These are phyloP conservation scores for Chrysotoxum bicinctum DNA, from an alignment of 2,888 invertebrate genomes.

Conservation along the genomic window DNA sequence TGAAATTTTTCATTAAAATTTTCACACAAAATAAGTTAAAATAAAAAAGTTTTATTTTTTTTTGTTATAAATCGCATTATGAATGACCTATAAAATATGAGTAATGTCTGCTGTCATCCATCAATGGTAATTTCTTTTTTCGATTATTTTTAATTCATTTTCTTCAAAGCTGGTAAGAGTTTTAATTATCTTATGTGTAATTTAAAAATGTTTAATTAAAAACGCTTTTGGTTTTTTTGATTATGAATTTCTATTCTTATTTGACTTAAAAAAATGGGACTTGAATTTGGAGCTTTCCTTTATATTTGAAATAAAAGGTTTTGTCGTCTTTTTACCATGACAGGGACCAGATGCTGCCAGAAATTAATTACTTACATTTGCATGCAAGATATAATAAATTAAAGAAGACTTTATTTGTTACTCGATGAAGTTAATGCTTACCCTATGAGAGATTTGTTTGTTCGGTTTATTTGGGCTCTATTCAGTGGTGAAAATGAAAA, in stretches of 20 bases:
- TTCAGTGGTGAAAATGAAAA: not conserved
- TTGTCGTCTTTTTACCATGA: constrained; percentile 31
- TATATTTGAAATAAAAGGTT: constrained; percentile 28
- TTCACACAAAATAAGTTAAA: constrained; percentile 56
- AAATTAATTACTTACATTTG: constrained; percentile 63
- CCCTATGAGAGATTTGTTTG: not conserved
- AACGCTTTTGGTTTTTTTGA: constrained; percentile 13
- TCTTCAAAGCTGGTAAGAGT: not conserved
- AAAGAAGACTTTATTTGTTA: not conserved
- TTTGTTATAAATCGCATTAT: constrained; percentile 14
- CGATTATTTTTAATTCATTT: not conserved
- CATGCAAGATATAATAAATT: constrained; percentile 12
- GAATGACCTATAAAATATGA: constrained; percentile 37
- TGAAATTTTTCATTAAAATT: constrained; percentile 69
- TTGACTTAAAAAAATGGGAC: not conserved
- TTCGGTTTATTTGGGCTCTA: not conserved
- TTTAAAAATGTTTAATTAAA: constrained; percentile 36
- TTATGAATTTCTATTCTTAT: not conserved
- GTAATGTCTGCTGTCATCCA: constrained; percentile 24
- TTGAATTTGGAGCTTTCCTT: not conserved
- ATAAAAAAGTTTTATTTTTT: not conserved
- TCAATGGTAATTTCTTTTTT: constrained; percentile 27
- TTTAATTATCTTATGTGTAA: constrained; percentile 3
- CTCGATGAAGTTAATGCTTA: not conserved
- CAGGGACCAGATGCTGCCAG: constrained; percentile 44